Evolutionary conservation across 2,888 invertebrate genomes (phyloP), one percentile per base, ranked within the genome.

Genomic region (Synergus itoensis): DNA sequence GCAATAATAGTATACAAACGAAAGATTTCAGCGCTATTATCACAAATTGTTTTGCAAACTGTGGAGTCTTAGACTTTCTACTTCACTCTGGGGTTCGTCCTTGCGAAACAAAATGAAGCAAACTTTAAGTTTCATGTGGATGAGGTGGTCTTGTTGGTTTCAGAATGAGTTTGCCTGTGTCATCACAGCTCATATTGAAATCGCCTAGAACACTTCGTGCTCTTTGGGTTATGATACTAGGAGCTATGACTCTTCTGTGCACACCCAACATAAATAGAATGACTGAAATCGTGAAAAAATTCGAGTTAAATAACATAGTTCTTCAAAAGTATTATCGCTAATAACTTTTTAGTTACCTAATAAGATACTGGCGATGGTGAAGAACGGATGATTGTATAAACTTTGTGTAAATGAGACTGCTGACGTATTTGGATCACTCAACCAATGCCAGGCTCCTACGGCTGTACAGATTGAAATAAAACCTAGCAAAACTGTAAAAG

Each of bases 121-220:
- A 45, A 63, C 80, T 82, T 86, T 87, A 92, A 80, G 89, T 91
- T 80, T 92, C 92, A 75, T 91, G 91, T 14, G 90, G 89, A 87
- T 92, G 91, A 12, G 89, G 85, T 48, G 90, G 91, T 86, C 91
- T 87, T 40, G 91, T 91, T 1, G 98, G 99, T 92, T 98, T 98
- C 53, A 99, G 93, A 88, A 99, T 99, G 75, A 99, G 94, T 93
- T 98, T 98, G 80, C 99, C 99, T 45, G 98, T 98, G 91, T 99
- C 98, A 91, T 99, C 99, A 92, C 99, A 99, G 40, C 98, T 98
- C 98, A 99, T 99, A 92, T 99, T 99, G 92, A 98, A 99, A 93
- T 99, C 99, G 64, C 96, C 96, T 77, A 99, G 94, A 1, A 99
- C 98, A 76, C 95, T 95, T 80, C 99, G 94, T 65, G 98, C 98